Evolutionary conservation across 2,888 invertebrate genomes (phyloP).

Genomic region (Ormia ochracea): DNA sequence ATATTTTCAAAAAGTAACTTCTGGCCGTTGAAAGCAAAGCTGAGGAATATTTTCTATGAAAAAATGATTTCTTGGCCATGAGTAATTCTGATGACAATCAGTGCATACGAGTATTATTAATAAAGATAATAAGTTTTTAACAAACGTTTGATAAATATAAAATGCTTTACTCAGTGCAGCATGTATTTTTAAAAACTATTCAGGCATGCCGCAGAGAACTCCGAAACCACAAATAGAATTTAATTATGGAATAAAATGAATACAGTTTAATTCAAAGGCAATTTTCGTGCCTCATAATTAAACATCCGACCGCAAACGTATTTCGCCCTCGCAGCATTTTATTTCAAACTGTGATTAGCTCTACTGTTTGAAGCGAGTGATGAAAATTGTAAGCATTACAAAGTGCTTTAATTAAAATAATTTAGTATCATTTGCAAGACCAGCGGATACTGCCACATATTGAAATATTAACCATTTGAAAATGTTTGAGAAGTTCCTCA

Average conservation of each 20-base stretch:
- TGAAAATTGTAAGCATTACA: background rate
- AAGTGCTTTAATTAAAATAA: background rate
- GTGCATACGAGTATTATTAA: background rate
- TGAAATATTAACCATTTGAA: background rate
- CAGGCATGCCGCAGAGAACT: too few species aligned
- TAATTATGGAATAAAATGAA: too few species aligned
- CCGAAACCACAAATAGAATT: too few species aligned
- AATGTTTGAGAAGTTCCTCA: conserved; percentile 66
- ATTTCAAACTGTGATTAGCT: background rate
- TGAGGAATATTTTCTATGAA: background rate
- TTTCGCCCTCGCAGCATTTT: background rate
- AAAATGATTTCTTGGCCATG: background rate
- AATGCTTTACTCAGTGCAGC: background rate
- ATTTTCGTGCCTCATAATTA: too few species aligned
- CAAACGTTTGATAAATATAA: background rate
- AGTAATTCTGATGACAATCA: background rate
- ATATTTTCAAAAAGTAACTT: too few species aligned
- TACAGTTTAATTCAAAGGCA: too few species aligned
- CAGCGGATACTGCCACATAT: background rate
- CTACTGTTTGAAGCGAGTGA: background rate
- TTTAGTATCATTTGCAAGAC: background rate
- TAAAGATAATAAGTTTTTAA: background rate
- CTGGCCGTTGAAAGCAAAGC: background rate
- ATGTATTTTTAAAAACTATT: background rate
- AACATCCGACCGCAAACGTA: background rate